Conservation (phyloP, 2,888 invertebrate species). For the Chymomyza fuscimana region DNA sequence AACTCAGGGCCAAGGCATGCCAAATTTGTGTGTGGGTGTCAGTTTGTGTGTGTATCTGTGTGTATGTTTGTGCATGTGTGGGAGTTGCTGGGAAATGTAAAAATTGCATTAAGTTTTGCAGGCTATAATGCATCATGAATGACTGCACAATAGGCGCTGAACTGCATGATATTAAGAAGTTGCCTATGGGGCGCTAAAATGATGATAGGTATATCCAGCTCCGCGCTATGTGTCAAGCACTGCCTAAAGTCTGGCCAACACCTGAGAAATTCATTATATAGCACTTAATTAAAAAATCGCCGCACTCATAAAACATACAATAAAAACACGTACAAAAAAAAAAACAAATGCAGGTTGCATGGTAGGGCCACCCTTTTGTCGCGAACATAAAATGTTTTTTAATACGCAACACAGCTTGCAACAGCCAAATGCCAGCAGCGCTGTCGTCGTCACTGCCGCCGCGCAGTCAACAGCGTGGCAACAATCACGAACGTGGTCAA, state of each 20-base stretch:
- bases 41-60: constrained; percentile 26
- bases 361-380: background rate
- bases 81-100: constrained; percentile 29
- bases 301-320: constrained; percentile 32
- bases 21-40: constrained; percentile 4
- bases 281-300: constrained; percentile 76
- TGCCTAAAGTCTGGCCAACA: background rate
- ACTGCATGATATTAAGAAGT: constrained; percentile 34
- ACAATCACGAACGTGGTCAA: constrained; percentile 57
- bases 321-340: constrained; percentile 18
- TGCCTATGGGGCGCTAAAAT: constrained; percentile 34
- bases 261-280: constrained; percentile 68
- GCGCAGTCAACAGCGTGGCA: background rate
- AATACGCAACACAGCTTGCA: constrained; percentile 5
- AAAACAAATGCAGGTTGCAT: constrained; percentile 10
- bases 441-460: background rate
- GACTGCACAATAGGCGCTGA: constrained; percentile 32
- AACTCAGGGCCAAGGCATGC: constrained; percentile 37
- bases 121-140: constrained; percentile 50
- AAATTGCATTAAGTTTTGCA: constrained; percentile 68
- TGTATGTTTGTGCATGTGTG: constrained; percentile 17
- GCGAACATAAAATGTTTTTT: constrained; percentile 5
- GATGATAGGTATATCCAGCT: constrained; percentile 1
- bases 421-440: constrained; percentile 19
- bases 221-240: too few relatives aligned